These are phyloP conservation scores for Gastrophysa polygoni DNA, from an alignment of 2,888 invertebrate genomes.

Conservation along the genomic window DNA sequence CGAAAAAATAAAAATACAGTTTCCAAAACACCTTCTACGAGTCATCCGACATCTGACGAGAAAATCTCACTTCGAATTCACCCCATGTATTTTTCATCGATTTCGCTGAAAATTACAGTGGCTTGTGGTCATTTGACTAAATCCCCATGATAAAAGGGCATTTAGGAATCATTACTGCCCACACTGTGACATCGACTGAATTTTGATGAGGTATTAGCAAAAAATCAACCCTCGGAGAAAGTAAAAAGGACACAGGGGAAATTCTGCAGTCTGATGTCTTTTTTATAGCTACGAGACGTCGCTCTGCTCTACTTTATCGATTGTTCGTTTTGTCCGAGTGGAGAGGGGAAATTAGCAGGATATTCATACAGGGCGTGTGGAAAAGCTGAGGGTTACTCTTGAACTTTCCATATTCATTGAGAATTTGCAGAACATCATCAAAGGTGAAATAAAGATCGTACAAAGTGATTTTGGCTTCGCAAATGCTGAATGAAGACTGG, in stretches of 20 bases:
- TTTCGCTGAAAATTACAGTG: slow-evolving; percentile 13
- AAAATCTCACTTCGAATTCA: no score
- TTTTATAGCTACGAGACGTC: background rate
- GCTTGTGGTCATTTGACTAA: slow-evolving; percentile 35
- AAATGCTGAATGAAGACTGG: no score
- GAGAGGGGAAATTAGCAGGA: background rate
- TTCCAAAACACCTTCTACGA: no score
- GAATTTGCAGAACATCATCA: no score
- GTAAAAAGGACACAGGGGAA: slow-evolving; percentile 15
- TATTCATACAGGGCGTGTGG: no score
- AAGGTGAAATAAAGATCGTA: no score
- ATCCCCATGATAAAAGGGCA: slow-evolving; percentile 37
- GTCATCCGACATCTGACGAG: no score
- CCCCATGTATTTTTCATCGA: slow-evolving; percentile 19
- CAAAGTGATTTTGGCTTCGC: no score
- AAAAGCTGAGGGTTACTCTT: no score
- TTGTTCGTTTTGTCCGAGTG: background rate
- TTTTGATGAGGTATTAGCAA: slow-evolving; percentile 38
- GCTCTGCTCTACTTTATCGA: background rate
- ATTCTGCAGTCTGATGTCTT: slow-evolving; percentile 15
- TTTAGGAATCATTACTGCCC: slow-evolving; percentile 36
- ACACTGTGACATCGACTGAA: slow-evolving; percentile 32
- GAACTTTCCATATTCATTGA: no score
- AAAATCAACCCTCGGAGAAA: slow-evolving; percentile 25
- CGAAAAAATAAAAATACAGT: no score